Base-by-base conservation (phyloP, 2,113 vertebrate genomes). In the Tychaedon coryphoeus region DNA sequence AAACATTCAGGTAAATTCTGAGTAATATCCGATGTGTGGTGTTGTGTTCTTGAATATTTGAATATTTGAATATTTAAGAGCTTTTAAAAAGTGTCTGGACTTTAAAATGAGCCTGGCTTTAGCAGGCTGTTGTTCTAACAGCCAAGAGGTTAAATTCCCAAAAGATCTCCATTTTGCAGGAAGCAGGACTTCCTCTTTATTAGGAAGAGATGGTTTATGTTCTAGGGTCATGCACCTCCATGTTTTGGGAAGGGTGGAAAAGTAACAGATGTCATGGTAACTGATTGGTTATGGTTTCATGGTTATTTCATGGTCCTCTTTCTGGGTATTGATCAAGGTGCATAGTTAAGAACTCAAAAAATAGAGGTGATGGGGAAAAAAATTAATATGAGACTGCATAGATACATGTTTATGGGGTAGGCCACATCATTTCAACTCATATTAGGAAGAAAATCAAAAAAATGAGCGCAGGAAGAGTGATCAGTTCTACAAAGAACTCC, bases 391-490 rank as follows among this genome's bases (percentile, higher is more conserved):
- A 26, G 12, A 18, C 8, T 71, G 8, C 10, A 16, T 22, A 67
- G 6, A 31, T 26, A 22, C 0, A 5, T 25, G 24, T 74, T 50
- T 18, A 28, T 12, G 38, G 10, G 7, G 12, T 4, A 54, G 71
- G 11, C 4, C 23, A 43, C 4, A 5, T 25, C 0, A 43, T 42
- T 56, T 87, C 4, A 43, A 34, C 45, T 71, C 38, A 6, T 17
- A 6, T 28, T 53, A 65, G 22, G 28, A 53, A 62, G 34, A 51
- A 61, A 38, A 66, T 31, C 47, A 1, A 42, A 56, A 56, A 83
- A 29, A 62, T 9, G 1, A 5, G 2, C 28, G 33, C 5, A 5
- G 31, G 23, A 72, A 69, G 6, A 9, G 8, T 2, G 3, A 7
- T 48, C 25, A 57, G 10, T 3, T 83, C 18, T n/a, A 42, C 5